Percentiles rank a stretch among this genome's conserved stretches.
Evolutionary conservation across 2,797 vertebrate genomes (phyloP).

Genomic region (Pseudocheirus occidentalis): DNA sequence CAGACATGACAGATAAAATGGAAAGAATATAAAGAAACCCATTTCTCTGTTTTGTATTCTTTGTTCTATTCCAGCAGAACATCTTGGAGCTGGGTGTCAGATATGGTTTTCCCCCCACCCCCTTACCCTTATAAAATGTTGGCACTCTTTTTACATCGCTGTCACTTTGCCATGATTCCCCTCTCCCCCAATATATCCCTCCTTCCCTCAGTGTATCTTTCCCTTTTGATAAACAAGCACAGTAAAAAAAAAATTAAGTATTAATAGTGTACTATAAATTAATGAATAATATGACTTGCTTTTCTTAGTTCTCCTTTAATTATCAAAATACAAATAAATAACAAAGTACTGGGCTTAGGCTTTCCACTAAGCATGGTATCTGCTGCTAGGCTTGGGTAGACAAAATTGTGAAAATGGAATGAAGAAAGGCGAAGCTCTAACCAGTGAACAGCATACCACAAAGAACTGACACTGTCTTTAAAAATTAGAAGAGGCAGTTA

Average conservation of each 20-base stretch:
- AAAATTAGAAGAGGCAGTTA: neutral
- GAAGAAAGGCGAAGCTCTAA: neutral
- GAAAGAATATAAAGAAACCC: too few relatives aligned
- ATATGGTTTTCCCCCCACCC: too few relatives aligned
- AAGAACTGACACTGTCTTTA: neutral
- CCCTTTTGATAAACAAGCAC: too few relatives aligned
- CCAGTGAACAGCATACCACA: neutral
- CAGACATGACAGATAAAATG: too few relatives aligned
- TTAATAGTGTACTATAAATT: neutral
- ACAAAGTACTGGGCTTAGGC: neutral
- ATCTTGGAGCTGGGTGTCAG: too few relatives aligned
- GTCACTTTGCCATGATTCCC: too few relatives aligned
- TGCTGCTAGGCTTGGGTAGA: neutral
- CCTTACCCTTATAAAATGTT: too few relatives aligned
- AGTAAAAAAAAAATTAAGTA: neutral
- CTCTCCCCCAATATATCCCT: too few relatives aligned
- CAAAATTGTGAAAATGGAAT: neutral
- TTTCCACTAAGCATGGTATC: neutral
- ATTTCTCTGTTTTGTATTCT: too few relatives aligned
- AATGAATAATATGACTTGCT: neutral
- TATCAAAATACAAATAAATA: neutral
- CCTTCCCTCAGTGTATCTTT: too few relatives aligned
- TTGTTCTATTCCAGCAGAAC: too few relatives aligned
- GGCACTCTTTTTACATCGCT: too few relatives aligned
- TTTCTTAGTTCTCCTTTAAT: neutral